Base-by-base conservation (phyloP, 1,140 invertebrate species). In the Drosophila tropicalis region DNA sequence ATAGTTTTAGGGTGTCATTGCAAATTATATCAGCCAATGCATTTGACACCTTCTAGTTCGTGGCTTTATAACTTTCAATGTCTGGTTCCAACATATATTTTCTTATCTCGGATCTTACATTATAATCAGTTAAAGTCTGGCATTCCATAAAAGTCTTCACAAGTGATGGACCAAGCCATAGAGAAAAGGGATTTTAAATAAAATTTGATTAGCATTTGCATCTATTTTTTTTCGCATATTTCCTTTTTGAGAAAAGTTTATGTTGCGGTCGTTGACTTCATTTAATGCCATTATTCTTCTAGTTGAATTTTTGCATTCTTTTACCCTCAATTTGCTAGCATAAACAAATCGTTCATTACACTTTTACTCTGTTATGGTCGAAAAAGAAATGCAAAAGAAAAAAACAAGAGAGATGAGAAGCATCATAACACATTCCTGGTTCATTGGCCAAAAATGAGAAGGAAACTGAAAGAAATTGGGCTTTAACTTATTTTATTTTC, bases 401-500 rank as follows among this genome's bases (percentile, higher is more conserved):
- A 22, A 22, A 22, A 22, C 1, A 22, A 22, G 3, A 22, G 22
- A 22, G 3, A 22, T 19, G 19, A 51, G 44, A 51, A 51, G 44
- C 17, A 51, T 51, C 17, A 39, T 39, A 25, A 29, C 51, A 65
- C 22, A 25, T 39, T 84, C 82, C 79, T 73, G 75, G 79, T 86
- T 85, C 79, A 87, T 82, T 76, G 79, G 71, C 70, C 56, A 58
- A 58, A 57, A 39, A 34, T 10, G 34, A 44, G 17, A 47, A 47
- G 17, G 2, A 10, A 19, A 7, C 29, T 29, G 17, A 47, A 19
- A 22, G 44, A 51, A 51, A 51, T 51, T 51, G 17, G 44, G 44
- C 12, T 51, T 67, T 67, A 75, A 62, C 75, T 75, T 39, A 62
- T 44, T 67, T 41, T 63, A 55, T 63, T 61, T 67, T 40, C 36